Evolutionary conservation across 2,888 invertebrate genomes (phyloP), one percentile per base, ranked within the genome.

Genomic region (Willowsia nigromaculata): DNA sequence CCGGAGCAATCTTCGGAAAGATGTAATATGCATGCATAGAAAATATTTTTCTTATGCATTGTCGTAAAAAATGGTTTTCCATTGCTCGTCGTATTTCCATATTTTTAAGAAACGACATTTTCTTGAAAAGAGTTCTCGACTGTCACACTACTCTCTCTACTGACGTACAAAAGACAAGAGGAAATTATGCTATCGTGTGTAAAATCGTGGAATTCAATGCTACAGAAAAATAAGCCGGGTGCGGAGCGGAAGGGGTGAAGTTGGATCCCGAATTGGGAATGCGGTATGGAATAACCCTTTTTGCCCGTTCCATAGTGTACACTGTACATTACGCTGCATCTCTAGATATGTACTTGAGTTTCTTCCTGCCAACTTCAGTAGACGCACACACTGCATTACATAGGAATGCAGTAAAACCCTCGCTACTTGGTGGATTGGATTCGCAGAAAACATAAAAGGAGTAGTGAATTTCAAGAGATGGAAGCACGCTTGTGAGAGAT

Each of bases 381-480:
- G 68, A 62, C 62, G 1, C 43, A 15, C 22, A 0, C 3, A 22
- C 22, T 71, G 5, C 9, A 68, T 18, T 11, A 74, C 43, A 30
- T 85, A 65, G n/a, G 84, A 76, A 85, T 78, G 76, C 85, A 85
- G 76, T 65, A 78, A 59, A 85, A 71, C 50, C n/a, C 6, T 74
- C 43, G n/a, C n/a, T n/a, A 25, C 25, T 22, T 47, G 74, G 43
- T 74, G 40, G 74, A 76, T 30, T 74, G 40, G 74, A 76, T 30
- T 27, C 50, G 50, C 25, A 30, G 56, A 50, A 68, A 83, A n/a
- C 83, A 47, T 65, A 18, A 40, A 65, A 1, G 18, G 37, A 37
- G n/a, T 18, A 65, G 22, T 15, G 37, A 56, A 27, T 65, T n/a
- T 27, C 15, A 33, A 15, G 33, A 6, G 15, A 15, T 65, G 37